A percentile compares a stretch with the other conserved stretches of the same genome.
Conservation (phyloP, 1,140 invertebrate species). For the Drosophila virilis region DNA sequence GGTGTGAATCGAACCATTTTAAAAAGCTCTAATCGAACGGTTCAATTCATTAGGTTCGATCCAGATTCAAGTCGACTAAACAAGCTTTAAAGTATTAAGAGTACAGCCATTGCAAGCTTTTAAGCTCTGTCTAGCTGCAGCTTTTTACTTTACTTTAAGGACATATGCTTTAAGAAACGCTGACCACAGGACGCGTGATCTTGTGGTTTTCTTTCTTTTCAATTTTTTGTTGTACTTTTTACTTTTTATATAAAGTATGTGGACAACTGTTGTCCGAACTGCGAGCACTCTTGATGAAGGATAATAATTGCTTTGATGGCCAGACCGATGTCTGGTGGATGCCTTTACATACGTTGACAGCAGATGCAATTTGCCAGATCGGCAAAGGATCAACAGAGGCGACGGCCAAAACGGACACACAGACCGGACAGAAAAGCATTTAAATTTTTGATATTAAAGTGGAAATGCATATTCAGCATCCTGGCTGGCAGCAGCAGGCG, state of each 20-base stretch:
- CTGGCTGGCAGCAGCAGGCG: constrained; percentile 79
- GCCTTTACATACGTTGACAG: constrained; percentile 54
- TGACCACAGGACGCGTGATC: constrained; percentile 6
- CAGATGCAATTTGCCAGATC: constrained; percentile 77
- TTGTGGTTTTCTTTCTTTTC: neutral
- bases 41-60: too few species aligned
- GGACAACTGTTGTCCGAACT: constrained; percentile 54
- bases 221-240: neutral
- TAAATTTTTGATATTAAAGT: constrained; percentile 82
- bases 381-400: constrained; percentile 65
- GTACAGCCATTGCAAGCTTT: too few species aligned
- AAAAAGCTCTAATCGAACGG: too few species aligned
- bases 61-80: too few species aligned
- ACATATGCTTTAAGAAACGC: constrained; percentile 1
- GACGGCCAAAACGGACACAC: constrained; percentile 5
- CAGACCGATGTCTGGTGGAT: constrained; percentile 24
- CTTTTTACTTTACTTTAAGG: neutral
- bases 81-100: too few species aligned
- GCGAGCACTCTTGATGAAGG: constrained; percentile 38
- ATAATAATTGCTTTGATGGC: constrained; percentile 63
- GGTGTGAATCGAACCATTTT: too few species aligned
- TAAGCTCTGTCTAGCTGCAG: neutral
- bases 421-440: constrained; percentile 60
- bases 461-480: constrained; percentile 83
- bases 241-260: neutral